Conservation (phyloP, 1,140 invertebrate genomes). For the Centruroides vittatus region DNA sequence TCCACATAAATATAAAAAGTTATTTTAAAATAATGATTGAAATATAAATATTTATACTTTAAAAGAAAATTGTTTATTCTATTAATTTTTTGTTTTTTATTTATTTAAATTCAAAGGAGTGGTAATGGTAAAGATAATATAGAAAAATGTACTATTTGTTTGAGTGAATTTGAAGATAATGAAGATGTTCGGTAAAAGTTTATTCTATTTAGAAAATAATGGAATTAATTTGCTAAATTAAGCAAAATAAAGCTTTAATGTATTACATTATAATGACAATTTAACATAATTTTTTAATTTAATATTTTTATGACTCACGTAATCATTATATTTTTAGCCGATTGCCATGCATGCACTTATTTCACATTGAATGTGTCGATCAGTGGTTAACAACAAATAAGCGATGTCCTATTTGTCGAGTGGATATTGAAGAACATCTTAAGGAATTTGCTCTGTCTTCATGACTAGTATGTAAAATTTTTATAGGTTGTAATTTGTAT, state of each 20-base stretch:
- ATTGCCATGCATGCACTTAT: slow-evolving; percentile 86
- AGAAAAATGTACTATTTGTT: slow-evolving; percentile 86
- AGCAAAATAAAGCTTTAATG: no score
- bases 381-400: slow-evolving; percentile 89
- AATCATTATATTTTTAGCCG: no score
- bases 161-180: slow-evolving; percentile 73
- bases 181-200: slow-evolving; percentile 60
- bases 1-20: slow-evolving; percentile 67
- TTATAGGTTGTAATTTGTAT: no score
- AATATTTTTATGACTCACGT: no score
- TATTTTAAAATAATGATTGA: slow-evolving; percentile 22
- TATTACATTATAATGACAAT: no score
- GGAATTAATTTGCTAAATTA: no score
- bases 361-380: slow-evolving; percentile 88
- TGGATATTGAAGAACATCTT: slow-evolving; percentile 78
- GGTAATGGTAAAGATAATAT: slow-evolving; percentile 43
- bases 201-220: no score
- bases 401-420: slow-evolving; percentile 86
- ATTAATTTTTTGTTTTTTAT: slow-evolving; percentile 10
- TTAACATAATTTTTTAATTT: no score
- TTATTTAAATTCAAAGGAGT: slow-evolving; percentile 36
- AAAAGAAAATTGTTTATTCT: background rate
- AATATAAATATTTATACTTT: background rate
- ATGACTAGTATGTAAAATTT: background rate
- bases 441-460: slow-evolving; percentile 18